Base-by-base conservation (phyloP, 1,140 invertebrate genomes). In the Drosophila nigromelanica region DNA sequence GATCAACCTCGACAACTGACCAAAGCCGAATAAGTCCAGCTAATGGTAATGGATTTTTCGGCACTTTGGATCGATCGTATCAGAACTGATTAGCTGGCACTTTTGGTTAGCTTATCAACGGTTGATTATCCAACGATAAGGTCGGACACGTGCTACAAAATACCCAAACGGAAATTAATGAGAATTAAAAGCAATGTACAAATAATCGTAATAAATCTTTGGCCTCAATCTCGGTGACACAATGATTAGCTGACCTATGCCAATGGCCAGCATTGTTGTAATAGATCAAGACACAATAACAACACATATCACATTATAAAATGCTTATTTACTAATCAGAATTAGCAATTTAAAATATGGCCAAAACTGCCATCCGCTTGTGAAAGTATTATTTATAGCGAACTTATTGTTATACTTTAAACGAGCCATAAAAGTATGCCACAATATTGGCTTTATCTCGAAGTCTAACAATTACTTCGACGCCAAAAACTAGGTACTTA, bases 51-150 rank as follows among this genome's bases (percentile, higher is more conserved):
- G 14, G 11, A 5, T 11, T 8, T 52, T 6, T 15, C 11, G 15
- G 11, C 33, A 73, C 54, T 60, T 73, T 68, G 35, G 27, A 4
- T 24, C 15, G 54, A 48, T 48, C 35, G 24, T 37, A 50, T 61
- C 14, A 4, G n/a, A n/a, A 11, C 42, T 58, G 69, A 72, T 72
- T 55, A 63, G 35, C 42, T 33, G 4, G 15, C 5, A 30, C 35
- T 55, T 64, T 66, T 39, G 51, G 51, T 35, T 6, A 40, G 10
- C 21, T 72, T 58, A 72, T 72, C 69, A 66, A 24, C 5, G 21
- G 18, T 27, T 66, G 61, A 66, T 72, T 58, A 72, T 72, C 63
- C 54, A 27, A 3, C 21, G 45, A 67, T 67, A 67, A 67, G 58
- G 15, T 11, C 6, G 14, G 1, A 21, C 30, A 54, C 42, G 62